phyloP scores from a whole-genome alignment of 1,140 invertebrate species.

The Metaphire vulgaris region DNA sequence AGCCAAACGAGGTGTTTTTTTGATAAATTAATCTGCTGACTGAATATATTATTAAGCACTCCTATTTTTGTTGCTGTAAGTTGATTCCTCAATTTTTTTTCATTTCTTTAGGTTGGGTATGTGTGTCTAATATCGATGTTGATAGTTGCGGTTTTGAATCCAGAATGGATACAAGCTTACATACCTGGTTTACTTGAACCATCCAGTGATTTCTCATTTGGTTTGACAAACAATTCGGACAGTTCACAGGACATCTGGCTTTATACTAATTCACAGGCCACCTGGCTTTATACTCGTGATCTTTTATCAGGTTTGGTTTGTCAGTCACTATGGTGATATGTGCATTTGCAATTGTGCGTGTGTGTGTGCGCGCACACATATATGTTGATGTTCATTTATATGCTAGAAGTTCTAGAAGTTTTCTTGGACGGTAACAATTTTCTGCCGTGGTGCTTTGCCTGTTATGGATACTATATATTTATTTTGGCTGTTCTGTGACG shows the following conservation, averaged over 20 bases:
- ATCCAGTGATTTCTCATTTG: background rate
- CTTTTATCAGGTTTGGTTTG: background rate
- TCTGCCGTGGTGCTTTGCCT: too few relatives aligned
- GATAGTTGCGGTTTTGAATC: background rate
- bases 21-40: too few relatives aligned
- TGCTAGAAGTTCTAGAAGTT: too few relatives aligned
- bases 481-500: too few relatives aligned
- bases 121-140: background rate
- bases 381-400: too few relatives aligned
- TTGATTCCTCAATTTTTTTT: too few relatives aligned
- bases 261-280: background rate
- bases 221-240: background rate
- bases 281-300: background rate
- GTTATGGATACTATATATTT: too few relatives aligned
- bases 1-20: too few relatives aligned
- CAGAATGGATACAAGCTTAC: conserved; percentile 16
- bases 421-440: too few relatives aligned
- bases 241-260: background rate
- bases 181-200: background rate
- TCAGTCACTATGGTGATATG: background rate
- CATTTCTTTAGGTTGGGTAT: conserved; percentile 6
- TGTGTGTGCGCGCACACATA: too few relatives aligned
- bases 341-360: background rate
- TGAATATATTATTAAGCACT: too few relatives aligned
- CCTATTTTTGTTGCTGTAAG: too few relatives aligned